Conservation (phyloP, 2,888 invertebrate species). For the Drosophila borborema region DNA sequence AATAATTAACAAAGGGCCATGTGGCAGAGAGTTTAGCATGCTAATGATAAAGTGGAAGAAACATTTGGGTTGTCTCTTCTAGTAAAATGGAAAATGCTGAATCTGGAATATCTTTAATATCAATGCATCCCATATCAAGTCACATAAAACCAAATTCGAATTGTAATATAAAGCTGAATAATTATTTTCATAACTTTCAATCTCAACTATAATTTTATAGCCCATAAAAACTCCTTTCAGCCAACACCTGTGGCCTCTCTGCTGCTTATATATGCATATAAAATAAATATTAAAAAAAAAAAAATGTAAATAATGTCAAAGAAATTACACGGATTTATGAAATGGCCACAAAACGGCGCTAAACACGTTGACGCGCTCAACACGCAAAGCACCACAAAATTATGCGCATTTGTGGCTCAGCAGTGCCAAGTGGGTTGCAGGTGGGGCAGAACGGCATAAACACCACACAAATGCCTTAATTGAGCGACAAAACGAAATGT, state of each 20-base stretch:
- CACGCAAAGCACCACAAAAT: conserved; percentile 68
- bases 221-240: not conserved
- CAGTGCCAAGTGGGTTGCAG: not conserved
- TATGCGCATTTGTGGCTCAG: conserved; percentile 31
- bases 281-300: conserved; percentile 10
- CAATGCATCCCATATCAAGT: too few relatives aligned
- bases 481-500: conserved; percentile 56
- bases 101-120: too few relatives aligned
- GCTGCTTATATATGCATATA: not conserved
- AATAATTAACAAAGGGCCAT: not conserved
- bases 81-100: not conserved
- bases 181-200: not conserved
- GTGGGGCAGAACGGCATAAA: conserved; percentile 6
- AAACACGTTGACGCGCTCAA: conserved; percentile 74
- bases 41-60: not conserved
- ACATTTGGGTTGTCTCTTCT: not conserved
- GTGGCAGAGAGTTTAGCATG: not conserved
- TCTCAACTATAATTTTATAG: not conserved
- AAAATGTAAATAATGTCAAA: conserved; percentile 40
- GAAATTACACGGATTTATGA: conserved; percentile 68
- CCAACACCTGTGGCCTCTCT: not conserved
- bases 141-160: not conserved
- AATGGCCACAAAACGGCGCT: conserved; percentile 76
- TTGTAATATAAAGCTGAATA: not conserved
- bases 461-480: conserved; percentile 43